Conservation (phyloP, 2,888 invertebrate genomes). For the Caenorhabditis japonica region DNA sequence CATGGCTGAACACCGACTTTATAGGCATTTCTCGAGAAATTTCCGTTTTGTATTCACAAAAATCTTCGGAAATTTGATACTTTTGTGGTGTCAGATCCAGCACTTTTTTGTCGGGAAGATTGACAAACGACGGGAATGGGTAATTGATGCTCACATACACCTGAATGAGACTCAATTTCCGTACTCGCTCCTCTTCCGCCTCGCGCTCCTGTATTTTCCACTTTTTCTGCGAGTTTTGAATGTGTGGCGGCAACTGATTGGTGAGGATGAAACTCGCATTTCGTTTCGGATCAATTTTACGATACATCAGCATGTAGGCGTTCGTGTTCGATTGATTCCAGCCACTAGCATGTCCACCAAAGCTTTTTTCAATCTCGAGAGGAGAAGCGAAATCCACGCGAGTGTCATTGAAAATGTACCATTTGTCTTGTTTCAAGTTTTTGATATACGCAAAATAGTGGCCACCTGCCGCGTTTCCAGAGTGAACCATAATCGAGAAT, state of each 20-base stretch:
- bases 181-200: slow-evolving; percentile 52
- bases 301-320: slow-evolving; percentile 92
- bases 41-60: slow-evolving; percentile 45
- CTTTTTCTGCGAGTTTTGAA: slow-evolving; percentile 82
- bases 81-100: slow-evolving; percentile 16
- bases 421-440: slow-evolving; percentile 82
- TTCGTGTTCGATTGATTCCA: slow-evolving; percentile 86
- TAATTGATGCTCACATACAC: slow-evolving; percentile 42
- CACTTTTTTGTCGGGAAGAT: neutral
- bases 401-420: slow-evolving; percentile 92
- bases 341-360: slow-evolving; percentile 83
- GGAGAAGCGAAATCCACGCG: slow-evolving; percentile 81
- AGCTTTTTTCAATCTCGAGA: slow-evolving; percentile 81
- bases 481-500: slow-evolving; percentile 92
- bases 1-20: slow-evolving; percentile 30
- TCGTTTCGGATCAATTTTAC: slow-evolving; percentile 80
- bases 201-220: slow-evolving; percentile 83
- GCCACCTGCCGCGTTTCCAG: slow-evolving; percentile 90
- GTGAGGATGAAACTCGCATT: slow-evolving; percentile 81
- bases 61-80: slow-evolving; percentile 42
- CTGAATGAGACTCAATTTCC: slow-evolving; percentile 33
- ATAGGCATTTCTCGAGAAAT: slow-evolving; percentile 42
- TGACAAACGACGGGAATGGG: slow-evolving; percentile 34
- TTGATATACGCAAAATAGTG: slow-evolving; percentile 93
- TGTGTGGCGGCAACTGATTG: slow-evolving; percentile 85